These are phyloP conservation scores for Phenganax subtilis DNA, from an alignment of 92 coral and sea anemone species.

Conservation along the genomic window DNA sequence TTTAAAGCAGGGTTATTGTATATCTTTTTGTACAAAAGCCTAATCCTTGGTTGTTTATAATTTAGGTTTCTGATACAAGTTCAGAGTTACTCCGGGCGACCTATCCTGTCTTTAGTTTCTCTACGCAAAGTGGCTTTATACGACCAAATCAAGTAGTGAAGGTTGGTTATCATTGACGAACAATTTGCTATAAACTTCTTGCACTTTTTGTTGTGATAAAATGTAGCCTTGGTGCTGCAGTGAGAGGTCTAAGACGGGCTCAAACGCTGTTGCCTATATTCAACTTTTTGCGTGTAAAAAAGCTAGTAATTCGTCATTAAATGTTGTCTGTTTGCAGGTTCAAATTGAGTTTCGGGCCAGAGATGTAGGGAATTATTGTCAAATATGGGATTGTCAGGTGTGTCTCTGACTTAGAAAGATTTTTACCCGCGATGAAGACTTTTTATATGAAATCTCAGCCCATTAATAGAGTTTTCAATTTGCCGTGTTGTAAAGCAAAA, in stretches of 20 bases:
- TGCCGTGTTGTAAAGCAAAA: too few relatives aligned
- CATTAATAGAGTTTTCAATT: too few relatives aligned
- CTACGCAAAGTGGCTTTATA: conserved; percentile 66
- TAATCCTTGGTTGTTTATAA: not conserved
- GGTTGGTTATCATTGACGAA: conserved; percentile 41
- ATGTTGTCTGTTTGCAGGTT: conserved; percentile 47
- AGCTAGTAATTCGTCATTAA: not conserved
- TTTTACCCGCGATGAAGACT: too few relatives aligned
- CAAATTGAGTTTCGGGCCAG: conserved; percentile 82
- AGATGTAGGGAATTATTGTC: conserved; percentile 80
- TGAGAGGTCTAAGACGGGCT: too few relatives aligned
- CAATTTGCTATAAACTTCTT: not conserved
- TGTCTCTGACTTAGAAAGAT: not conserved
- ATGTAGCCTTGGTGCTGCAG: too few relatives aligned
- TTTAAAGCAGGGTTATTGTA: too few relatives aligned
- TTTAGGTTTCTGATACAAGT: conserved; percentile 62
- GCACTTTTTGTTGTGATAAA: too few relatives aligned
- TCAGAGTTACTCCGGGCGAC: conserved; percentile 82
- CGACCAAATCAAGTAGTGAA: conserved; percentile 55
- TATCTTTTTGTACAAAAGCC: not conserved
- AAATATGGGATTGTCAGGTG: conserved; percentile 96
- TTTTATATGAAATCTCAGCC: too few relatives aligned
- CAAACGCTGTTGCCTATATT: not conserved
- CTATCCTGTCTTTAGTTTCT: conserved; percentile 76
- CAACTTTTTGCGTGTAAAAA: not conserved